phyloP scores from a whole-genome alignment of 2,888 invertebrate genomes.

The Andrena haemorrhoa region DNA sequence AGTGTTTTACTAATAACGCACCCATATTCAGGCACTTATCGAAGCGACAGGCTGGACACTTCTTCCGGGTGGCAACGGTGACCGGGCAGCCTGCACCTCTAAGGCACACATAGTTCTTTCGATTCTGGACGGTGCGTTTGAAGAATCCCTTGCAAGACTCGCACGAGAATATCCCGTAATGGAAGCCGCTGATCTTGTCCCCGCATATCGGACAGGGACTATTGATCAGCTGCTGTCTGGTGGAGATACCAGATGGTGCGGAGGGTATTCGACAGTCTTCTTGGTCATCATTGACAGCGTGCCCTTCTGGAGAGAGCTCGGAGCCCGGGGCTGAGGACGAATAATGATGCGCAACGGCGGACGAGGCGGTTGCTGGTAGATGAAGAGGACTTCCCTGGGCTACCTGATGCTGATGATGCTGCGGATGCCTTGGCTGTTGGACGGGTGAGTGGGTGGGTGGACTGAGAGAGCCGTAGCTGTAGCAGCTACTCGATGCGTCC shows the following conservation, averaged over 20 bases:
- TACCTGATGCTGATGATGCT: constrained; percentile 82
- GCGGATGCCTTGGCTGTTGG: constrained; percentile 86
- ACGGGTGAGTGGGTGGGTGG: constrained; percentile 95
- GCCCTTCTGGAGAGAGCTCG: constrained; percentile 77
- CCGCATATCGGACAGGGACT: constrained; percentile 98
- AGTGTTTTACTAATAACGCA: constrained; percentile 13
- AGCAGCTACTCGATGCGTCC: constrained; percentile 95
- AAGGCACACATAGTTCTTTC: constrained; percentile 97
- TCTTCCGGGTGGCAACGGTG: constrained; percentile 96
- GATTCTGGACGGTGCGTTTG: constrained; percentile 99
- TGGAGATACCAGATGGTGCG: constrained; percentile 92
- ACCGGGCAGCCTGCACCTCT: constrained; percentile 96
- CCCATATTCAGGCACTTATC: constrained; percentile 98
- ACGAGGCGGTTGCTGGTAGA: constrained; percentile 74
- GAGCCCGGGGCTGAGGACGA: constrained; percentile 72
- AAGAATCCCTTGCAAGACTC: constrained; percentile 99
- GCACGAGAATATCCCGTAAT: constrained; percentile 99
- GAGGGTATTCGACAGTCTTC: constrained; percentile 82
- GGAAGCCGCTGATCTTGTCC: constrained; percentile 98
- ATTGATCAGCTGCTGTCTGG: constrained; percentile 94
- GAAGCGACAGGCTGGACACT: constrained; percentile 98
- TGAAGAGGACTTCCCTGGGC: constrained; percentile 85
- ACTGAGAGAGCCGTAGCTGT: constrained; percentile 89
- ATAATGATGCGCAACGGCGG: constrained; percentile 74
- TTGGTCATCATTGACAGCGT: constrained; percentile 73